Conservation (phyloP, 2,888 invertebrate genomes). For the Pomacea canaliculata region DNA sequence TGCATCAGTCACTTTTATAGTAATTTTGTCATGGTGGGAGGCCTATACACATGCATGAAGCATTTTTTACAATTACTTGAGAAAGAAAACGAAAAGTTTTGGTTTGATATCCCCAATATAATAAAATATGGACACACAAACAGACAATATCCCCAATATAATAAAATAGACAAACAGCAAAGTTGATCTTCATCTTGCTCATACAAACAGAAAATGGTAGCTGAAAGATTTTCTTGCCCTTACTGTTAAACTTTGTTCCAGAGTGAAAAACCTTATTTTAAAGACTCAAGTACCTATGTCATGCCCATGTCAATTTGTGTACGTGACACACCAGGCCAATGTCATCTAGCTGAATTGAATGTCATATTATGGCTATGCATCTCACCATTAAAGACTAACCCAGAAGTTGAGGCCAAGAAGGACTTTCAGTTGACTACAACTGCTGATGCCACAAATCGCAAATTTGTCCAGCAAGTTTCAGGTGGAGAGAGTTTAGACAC, state of each 20-base stretch:
- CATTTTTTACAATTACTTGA: too few relatives aligned
- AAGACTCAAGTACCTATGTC: slow-evolving; percentile 33
- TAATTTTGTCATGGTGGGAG: too few relatives aligned
- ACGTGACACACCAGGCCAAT: slow-evolving; percentile 31
- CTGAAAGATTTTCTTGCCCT: too few relatives aligned
- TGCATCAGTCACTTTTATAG: too few relatives aligned
- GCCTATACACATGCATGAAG: too few relatives aligned
- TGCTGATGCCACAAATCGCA: slow-evolving; percentile 10
- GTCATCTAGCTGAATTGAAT: slow-evolving; percentile 30
- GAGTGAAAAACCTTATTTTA: slow-evolving; percentile 37
- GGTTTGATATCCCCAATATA: too few relatives aligned
- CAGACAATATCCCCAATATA: too few relatives aligned
- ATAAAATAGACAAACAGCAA: too few relatives aligned
- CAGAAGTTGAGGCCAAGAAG: slow-evolving; percentile 28
- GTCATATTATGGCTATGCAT: slow-evolving; percentile 38
- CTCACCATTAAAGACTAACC: slow-evolving; percentile 19
- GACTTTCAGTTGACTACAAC: slow-evolving; percentile 24
- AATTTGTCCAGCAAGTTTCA: slow-evolving; percentile 29
- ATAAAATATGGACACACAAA: too few relatives aligned
- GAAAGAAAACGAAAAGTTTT: too few relatives aligned
- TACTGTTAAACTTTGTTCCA: neutral
- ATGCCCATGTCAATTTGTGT: slow-evolving; percentile 37
- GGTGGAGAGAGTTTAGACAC: slow-evolving; percentile 2
- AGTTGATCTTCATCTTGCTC: too few relatives aligned
- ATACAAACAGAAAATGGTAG: too few relatives aligned